Percentiles rank a stretch among this genome's conserved stretches.
Conservation (phyloP, 2,113 vertebrate genomes). For the Aythya baeri region DNA sequence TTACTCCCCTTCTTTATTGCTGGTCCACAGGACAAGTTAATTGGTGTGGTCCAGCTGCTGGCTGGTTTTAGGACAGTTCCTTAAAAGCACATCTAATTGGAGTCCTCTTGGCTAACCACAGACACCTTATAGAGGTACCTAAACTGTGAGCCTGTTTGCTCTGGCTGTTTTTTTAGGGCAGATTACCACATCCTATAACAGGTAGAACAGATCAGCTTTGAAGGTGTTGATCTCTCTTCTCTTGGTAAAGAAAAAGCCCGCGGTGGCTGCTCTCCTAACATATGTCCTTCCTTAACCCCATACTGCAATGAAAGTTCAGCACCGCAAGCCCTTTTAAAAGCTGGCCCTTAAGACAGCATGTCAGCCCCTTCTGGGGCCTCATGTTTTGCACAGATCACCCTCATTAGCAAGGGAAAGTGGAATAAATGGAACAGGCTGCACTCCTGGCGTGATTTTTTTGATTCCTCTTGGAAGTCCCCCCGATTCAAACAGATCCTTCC, state of each 20-base stretch:
- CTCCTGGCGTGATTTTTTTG: not conserved
- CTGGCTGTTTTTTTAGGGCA: not conserved
- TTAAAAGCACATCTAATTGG: not conserved
- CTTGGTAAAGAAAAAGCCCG: not conserved
- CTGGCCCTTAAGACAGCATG: not conserved
- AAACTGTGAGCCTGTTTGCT: not conserved
- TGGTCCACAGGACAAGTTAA: not conserved
- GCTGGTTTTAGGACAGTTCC: not conserved
- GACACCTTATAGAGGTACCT: rapidly evolving
- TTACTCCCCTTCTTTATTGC: not conserved
- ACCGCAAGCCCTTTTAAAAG: rapidly evolving
- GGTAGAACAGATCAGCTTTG: not conserved
- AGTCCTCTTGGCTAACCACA: not conserved
- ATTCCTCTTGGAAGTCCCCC: not conserved
- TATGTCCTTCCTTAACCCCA: not conserved
- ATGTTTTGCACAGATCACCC: slow-evolving; percentile 35
- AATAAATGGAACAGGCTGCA: not conserved
- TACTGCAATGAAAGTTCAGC: rapidly evolving
- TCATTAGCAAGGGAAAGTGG: slow-evolving; percentile 44
- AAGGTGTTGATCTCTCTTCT: not conserved
- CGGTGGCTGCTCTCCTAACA: not conserved
- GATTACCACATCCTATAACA: not conserved
- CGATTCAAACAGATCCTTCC: not conserved
- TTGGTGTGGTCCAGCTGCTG: slow-evolving; percentile 19
- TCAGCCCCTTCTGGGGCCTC: slow-evolving; percentile 46